These are phyloP conservation scores for Xanthorhoe designata DNA, from an alignment of 2,888 invertebrate species.

Conservation along the genomic window DNA sequence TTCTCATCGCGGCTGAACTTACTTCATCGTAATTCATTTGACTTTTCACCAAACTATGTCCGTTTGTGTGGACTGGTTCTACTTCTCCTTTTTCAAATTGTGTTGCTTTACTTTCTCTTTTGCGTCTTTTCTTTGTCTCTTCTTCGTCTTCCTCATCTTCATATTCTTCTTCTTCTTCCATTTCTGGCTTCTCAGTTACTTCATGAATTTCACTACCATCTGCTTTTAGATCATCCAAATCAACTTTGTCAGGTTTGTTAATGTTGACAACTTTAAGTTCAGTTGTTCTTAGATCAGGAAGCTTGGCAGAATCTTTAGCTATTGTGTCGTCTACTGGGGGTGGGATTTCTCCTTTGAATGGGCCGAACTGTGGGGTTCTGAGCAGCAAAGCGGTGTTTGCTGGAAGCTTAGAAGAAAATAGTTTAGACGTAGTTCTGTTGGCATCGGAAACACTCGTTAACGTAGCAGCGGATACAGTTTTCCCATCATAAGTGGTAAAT, in stretches of 20 bases:
- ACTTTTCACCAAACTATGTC: constrained; percentile 58
- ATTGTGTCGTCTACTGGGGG: constrained; percentile 64
- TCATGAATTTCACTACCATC: constrained; percentile 63
- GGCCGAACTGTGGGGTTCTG: constrained; percentile 90
- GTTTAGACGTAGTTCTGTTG: constrained; percentile 63
- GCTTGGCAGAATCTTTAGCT: constrained; percentile 46
- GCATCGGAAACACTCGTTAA: constrained; percentile 84
- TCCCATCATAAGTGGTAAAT: constrained; percentile 91
- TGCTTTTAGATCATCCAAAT: constrained; percentile 57
- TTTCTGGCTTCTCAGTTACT: constrained; percentile 43
- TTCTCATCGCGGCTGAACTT: constrained; percentile 36
- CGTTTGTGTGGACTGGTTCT: constrained; percentile 57
- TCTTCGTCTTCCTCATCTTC: constrained; percentile 53
- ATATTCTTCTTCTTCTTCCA: constrained; percentile 41
- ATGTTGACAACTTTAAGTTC: constrained; percentile 73
- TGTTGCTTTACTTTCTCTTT: constrained; percentile 67
- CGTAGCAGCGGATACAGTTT: constrained; percentile 88
- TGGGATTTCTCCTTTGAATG: constrained; percentile 90
- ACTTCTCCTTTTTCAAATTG: constrained; percentile 67
- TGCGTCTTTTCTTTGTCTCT: constrained; percentile 50
- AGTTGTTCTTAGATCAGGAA: constrained; percentile 55
- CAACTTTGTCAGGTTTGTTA: constrained; percentile 50
- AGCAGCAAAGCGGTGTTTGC: constrained; percentile 85
- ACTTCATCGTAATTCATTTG: constrained; percentile 64
- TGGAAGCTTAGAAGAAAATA: constrained; percentile 76